A percentile compares a stretch with the other conserved stretches of the same genome.
phyloP scores from a whole-genome alignment of 2,113 vertebrate species.

The Oryzias woworae region DNA sequence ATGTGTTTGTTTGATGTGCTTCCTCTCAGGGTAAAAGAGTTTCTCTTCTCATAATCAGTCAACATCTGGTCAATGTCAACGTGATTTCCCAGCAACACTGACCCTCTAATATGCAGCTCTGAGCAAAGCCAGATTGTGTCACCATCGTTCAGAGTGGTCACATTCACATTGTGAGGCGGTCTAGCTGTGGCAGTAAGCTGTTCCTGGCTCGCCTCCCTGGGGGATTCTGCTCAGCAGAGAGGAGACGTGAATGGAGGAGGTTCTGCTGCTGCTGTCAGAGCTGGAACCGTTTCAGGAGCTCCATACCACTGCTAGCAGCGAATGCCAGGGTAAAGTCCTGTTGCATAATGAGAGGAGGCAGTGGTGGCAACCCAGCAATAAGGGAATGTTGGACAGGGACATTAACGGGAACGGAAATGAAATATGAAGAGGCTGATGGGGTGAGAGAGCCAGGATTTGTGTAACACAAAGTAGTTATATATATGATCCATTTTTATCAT shows the following conservation, averaged over 20 bases:
- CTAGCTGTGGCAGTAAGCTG: slow-evolving; percentile 32
- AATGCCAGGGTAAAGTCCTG: slow-evolving; percentile 19
- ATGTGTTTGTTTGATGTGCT: slow-evolving; percentile 10
- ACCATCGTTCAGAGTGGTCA: slow-evolving; percentile 55
- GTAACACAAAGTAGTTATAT: slow-evolving; percentile 2
- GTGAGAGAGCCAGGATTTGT: slow-evolving; percentile 1
- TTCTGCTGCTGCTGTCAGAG: slow-evolving; percentile 29
- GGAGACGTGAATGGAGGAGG: slow-evolving; percentile 19
- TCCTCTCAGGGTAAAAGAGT: slow-evolving; percentile 30
- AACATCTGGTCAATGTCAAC: slow-evolving; percentile 68
- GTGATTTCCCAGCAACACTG: slow-evolving; percentile 40
- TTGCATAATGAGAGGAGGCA: slow-evolving; percentile 42
- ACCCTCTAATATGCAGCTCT: slow-evolving; percentile 51
- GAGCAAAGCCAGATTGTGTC: slow-evolving; percentile 29
- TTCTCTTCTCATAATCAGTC: slow-evolving; percentile 37
- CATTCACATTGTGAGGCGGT: slow-evolving; percentile 42
- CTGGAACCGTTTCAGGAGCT: slow-evolving; percentile 30
- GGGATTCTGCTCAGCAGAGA: slow-evolving; percentile 33
- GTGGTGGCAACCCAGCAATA: neutral
- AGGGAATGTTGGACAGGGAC: slow-evolving; percentile 27
- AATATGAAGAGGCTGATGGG: slow-evolving; percentile 13
- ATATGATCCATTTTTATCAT: neutral
- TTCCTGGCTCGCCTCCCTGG: slow-evolving; percentile 40
- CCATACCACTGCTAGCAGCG: slow-evolving; percentile 17
- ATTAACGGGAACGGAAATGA: slow-evolving; percentile 23